Evolutionary conservation across 2,113 vertebrate genomes (phyloP).

Genomic region (Serinus canaria): DNA sequence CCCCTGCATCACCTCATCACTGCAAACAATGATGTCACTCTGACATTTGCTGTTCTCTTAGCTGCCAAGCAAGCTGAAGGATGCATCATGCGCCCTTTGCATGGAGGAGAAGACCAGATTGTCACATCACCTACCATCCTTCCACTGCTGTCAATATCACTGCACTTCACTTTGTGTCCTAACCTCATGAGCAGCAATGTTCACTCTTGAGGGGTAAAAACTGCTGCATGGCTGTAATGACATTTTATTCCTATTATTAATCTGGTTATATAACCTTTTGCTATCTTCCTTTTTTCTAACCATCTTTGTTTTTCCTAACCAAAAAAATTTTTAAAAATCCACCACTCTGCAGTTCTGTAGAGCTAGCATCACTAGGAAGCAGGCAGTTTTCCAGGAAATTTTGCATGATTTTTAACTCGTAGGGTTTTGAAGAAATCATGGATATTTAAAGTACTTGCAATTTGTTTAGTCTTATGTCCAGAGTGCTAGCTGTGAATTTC

Average conservation of each 20-base stretch:
- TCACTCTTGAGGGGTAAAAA: accelerated
- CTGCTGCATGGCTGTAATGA: neutral
- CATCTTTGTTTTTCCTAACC: neutral
- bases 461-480: neutral
- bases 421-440: neutral
- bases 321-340: neutral
- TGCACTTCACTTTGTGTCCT: neutral
- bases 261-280: neutral
- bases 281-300: neutral
- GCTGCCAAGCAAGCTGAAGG: neutral
- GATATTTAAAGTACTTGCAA: neutral
- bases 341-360: neutral
- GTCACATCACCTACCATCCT: neutral
- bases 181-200: neutral
- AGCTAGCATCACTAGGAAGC: neutral
- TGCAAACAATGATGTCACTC: neutral
- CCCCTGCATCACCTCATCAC: neutral
- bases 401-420: neutral
- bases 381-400: neutral
- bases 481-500: neutral
- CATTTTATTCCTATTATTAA: neutral
- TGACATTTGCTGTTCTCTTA: neutral
- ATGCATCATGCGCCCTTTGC: neutral
- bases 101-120: neutral
- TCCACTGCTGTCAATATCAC: neutral